A percentile compares a stretch with the other conserved stretches of the same genome.
Conservation (phyloP, 2,797 vertebrate species). For the Squalus acanthias region DNA sequence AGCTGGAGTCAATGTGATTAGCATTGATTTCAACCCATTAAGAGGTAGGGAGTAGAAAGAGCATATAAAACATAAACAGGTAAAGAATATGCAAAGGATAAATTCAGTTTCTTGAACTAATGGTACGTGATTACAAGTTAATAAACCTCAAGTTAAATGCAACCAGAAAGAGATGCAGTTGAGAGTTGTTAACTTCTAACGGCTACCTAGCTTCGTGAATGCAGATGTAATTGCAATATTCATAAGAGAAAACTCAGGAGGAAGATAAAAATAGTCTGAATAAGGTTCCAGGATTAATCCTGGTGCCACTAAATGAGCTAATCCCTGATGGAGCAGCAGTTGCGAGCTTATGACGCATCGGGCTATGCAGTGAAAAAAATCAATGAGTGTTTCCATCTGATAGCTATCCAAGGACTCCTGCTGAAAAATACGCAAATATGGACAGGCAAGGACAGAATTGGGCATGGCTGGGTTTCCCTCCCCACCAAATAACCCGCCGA, state of each 20-base stretch:
- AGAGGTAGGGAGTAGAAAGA: no score
- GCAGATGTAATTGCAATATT: background rate
- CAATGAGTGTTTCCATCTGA: background rate
- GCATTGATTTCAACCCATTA: no score
- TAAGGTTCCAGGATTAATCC: background rate
- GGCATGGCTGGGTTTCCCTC: background rate
- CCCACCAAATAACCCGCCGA: background rate
- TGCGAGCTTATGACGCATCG: background rate
- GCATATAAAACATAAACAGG: no score
- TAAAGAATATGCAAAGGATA: background rate
- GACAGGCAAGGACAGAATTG: background rate
- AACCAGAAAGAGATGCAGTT: background rate
- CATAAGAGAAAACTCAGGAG: background rate
- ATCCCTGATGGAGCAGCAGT: background rate
- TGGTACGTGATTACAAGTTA: background rate
- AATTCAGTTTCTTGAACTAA: background rate
- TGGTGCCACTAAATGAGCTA: background rate
- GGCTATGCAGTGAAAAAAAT: background rate
- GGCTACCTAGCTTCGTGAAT: background rate
- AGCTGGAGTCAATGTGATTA: background rate
- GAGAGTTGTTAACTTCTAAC: background rate
- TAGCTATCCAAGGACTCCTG: background rate
- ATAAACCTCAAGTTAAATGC: background rate
- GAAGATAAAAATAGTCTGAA: background rate
- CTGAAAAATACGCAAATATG: background rate